phyloP scores from a whole-genome alignment of 2,888 invertebrate genomes.

The Chrysolina haemoptera region DNA sequence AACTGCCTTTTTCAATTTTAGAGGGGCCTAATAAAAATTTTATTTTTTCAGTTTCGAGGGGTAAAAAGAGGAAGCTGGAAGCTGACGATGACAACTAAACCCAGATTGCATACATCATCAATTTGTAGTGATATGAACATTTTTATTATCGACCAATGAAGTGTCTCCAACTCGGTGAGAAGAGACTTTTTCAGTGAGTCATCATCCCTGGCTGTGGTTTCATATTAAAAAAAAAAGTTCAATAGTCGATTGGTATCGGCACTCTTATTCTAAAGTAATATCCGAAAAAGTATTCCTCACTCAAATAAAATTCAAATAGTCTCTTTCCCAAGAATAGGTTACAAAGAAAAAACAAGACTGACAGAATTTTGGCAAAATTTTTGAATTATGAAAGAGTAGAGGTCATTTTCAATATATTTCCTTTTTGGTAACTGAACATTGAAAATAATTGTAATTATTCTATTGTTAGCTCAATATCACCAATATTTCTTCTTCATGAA shows the following conservation, averaged over 20 bases:
- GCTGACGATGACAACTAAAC: constrained; percentile 69
- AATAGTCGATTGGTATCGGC: constrained; percentile 16
- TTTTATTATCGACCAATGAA: constrained; percentile 60
- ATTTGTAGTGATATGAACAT: constrained; percentile 59
- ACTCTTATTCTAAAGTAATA: constrained; percentile 13
- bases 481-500: too few species aligned
- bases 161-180: constrained; percentile 60
- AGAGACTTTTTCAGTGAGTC: constrained; percentile 54
- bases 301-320: background rate
- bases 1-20: too few species aligned
- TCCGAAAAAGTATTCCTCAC: constrained; percentile 13
- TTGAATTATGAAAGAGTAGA: too few species aligned
- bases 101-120: constrained; percentile 48
- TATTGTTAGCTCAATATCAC: too few species aligned
- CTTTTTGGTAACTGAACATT: too few species aligned
- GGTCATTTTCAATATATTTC: too few species aligned
- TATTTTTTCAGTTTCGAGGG: constrained; percentile 73
- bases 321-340: constrained; percentile 2
- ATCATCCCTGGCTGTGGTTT: constrained; percentile 62
- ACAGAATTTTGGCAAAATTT: background rate
- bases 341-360: constrained; percentile 2
- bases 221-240: constrained; percentile 57
- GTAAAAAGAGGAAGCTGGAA: constrained; percentile 82
- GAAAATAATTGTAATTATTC: too few species aligned
- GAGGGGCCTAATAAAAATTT: too few species aligned